phyloP scores from a whole-genome alignment of 2,888 invertebrate genomes.

The Temnothorax ravouxi region DNA sequence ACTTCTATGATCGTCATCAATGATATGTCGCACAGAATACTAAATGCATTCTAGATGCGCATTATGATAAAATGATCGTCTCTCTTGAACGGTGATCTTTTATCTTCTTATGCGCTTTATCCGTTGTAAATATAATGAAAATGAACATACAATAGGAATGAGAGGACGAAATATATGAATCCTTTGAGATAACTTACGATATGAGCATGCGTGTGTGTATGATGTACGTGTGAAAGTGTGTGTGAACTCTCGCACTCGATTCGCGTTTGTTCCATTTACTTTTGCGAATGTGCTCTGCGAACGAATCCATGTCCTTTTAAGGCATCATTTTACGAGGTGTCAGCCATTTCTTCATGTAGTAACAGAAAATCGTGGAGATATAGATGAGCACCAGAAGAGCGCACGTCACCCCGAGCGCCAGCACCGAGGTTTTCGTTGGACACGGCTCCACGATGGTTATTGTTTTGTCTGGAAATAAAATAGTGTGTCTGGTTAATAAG shows the following conservation, averaged over 20 bases:
- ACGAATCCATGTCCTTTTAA: constrained; percentile 83
- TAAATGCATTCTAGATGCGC: constrained; percentile 7
- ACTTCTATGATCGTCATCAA: neutral
- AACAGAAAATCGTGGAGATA: constrained; percentile 96
- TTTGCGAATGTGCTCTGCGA: constrained; percentile 7
- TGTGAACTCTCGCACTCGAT: constrained; percentile 34
- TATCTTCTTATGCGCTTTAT: neutral
- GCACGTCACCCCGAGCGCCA: constrained; percentile 96
- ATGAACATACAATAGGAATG: constrained; percentile 45
- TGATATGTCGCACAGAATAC: constrained; percentile 15
- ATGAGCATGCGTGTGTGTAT: constrained; percentile 43
- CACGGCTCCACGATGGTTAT: constrained; percentile 96
- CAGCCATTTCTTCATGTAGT: constrained; percentile 97
- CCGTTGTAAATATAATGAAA: constrained; percentile 41
- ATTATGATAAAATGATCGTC: constrained; percentile 6
- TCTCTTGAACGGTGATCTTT: constrained; percentile 13
- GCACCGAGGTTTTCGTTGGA: constrained; percentile 96
- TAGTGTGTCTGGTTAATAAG: neutral
- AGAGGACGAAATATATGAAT: constrained; percentile 44
- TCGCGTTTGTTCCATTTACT: constrained; percentile 24
- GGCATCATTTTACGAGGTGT: constrained; percentile 94
- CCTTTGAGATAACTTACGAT: constrained; percentile 40
- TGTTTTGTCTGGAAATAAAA: constrained; percentile 91
- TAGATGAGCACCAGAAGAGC: constrained; percentile 95
- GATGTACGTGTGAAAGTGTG: constrained; percentile 24